Percentiles rank a stretch among this genome's conserved stretches.
These are phyloP conservation scores for Agrochola lota DNA, from an alignment of 2,888 invertebrate species.

Conservation along the genomic window DNA sequence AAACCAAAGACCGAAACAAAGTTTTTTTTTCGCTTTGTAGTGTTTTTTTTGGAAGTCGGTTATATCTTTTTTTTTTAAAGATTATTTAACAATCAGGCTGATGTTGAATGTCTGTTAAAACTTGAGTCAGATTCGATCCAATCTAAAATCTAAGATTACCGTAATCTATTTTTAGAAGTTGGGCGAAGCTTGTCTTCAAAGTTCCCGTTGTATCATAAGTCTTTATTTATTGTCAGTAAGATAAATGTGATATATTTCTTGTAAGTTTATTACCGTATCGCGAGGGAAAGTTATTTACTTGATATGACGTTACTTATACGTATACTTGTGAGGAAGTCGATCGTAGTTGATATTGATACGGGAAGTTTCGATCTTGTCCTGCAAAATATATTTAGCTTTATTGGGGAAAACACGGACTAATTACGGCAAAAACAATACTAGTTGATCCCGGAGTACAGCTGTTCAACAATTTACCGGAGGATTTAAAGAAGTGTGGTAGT, in stretches of 20 bases:
- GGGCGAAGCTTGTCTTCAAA: conserved; percentile 14
- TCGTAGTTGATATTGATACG: conserved; percentile 46
- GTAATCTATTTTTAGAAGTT: conserved; percentile 9
- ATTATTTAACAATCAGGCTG: not conserved
- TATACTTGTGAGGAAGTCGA: conserved; percentile 45
- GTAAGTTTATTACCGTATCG: conserved; percentile 53
- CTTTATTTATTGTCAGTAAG: conserved; percentile 52
- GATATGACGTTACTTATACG: conserved; percentile 50
- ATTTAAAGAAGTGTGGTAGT: too few species aligned
- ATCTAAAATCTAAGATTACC: conserved; percentile 21
- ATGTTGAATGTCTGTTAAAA: not conserved
- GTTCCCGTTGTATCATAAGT: conserved; percentile 30
- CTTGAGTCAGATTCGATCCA: not conserved
- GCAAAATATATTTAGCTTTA: not conserved
- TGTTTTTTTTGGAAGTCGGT: too few species aligned
- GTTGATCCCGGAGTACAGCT: too few species aligned
- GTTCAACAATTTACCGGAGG: too few species aligned
- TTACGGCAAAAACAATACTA: too few species aligned
- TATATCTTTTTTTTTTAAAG: too few species aligned
- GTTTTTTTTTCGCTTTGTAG: too few species aligned
- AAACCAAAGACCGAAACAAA: too few species aligned
- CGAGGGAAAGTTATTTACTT: conserved; percentile 58
- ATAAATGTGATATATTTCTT: conserved; percentile 55
- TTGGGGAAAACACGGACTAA: not conserved
- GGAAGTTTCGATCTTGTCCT: conserved; percentile 41